Conservation (phyloP, 1,140 invertebrate genomes). For the Luehdorfia chinensis region DNA sequence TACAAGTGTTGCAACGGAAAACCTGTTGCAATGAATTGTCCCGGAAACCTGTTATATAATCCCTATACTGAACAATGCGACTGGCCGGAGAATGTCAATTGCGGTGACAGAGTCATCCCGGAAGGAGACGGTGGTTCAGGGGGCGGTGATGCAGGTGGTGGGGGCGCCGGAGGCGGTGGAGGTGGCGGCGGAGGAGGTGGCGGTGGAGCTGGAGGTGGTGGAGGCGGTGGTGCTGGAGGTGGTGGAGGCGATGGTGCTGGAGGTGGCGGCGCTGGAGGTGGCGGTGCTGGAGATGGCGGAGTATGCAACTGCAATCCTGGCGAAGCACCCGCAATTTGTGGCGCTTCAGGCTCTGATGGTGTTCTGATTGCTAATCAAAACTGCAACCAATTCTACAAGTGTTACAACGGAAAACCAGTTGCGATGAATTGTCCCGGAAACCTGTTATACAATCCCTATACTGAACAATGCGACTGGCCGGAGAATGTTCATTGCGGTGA, state of each 20-base stretch:
- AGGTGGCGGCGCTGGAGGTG: constrained; percentile 13
- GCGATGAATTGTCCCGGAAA: constrained; percentile 5
- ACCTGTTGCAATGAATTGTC: constrained; percentile 19
- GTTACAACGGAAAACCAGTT: constrained; percentile 11
- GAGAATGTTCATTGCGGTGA: constrained; percentile 67
- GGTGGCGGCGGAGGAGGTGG: neutral
- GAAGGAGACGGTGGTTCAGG: constrained; percentile 7
- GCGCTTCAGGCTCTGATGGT: neutral
- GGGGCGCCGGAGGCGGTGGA: neutral
- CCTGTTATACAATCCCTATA: constrained; percentile 21
- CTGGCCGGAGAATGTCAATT: constrained; percentile 76
- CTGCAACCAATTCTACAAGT: constrained; percentile 5
- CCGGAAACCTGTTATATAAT: constrained; percentile 18
- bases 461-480: constrained; percentile 57
- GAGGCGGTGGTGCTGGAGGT: neutral
- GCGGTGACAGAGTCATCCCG: constrained; percentile 19
- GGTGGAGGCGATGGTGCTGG: no score
- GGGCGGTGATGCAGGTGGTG: neutral
- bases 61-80: constrained; percentile 22
- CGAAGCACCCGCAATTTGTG: constrained; percentile 19
- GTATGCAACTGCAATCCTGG: constrained; percentile 28
- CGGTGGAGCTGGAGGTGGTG: neutral
- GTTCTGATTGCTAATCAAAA: constrained; percentile 2
- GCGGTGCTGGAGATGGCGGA: constrained; percentile 20
- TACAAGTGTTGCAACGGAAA: constrained; percentile 1